Evolutionary conservation across 2,888 invertebrate genomes (phyloP).

Genomic region (Caenorhabditis sp.): DNA sequence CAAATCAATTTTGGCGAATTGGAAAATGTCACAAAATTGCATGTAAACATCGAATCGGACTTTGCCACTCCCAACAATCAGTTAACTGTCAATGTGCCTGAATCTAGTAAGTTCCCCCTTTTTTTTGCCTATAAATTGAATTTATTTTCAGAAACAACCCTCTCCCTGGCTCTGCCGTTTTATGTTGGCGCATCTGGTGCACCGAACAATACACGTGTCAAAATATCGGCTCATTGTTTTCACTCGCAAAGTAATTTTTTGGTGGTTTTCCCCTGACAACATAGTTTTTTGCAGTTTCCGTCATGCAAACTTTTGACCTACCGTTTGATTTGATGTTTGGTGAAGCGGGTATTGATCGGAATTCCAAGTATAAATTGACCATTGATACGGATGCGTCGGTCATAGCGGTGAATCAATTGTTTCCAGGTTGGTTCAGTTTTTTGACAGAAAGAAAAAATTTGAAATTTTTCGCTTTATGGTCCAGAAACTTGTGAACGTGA

Average conservation of each 20-base stretch:
- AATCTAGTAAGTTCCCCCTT: slow-evolving; percentile 10
- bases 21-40: slow-evolving; percentile 17
- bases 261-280: too few species aligned
- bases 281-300: slow-evolving; percentile 22
- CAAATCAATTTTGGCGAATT: slow-evolving; percentile 15
- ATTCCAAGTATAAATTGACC: slow-evolving; percentile 31
- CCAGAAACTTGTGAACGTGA: too few species aligned
- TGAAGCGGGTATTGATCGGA: slow-evolving; percentile 22
- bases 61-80: slow-evolving; percentile 18
- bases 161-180: slow-evolving; percentile 21
- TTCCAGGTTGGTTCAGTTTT: slow-evolving; percentile 14
- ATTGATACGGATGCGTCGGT: slow-evolving; percentile 30
- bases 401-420: slow-evolving; percentile 20
- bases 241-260: slow-evolving; percentile 24
- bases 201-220: slow-evolving; percentile 19
- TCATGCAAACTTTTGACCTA: slow-evolving; percentile 9
- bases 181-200: slow-evolving; percentile 23
- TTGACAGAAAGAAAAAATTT: too few species aligned
- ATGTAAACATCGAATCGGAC: slow-evolving; percentile 19
- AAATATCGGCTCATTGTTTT: slow-evolving; percentile 20
- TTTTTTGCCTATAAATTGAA: neutral
- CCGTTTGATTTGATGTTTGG: slow-evolving; percentile 31
- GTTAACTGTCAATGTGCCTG: slow-evolving; percentile 12
- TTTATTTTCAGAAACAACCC: slow-evolving; percentile 15
- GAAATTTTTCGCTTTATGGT: neutral